Base-by-base conservation (phyloP, 1,140 invertebrate genomes). In the Anastatus disparis region DNA sequence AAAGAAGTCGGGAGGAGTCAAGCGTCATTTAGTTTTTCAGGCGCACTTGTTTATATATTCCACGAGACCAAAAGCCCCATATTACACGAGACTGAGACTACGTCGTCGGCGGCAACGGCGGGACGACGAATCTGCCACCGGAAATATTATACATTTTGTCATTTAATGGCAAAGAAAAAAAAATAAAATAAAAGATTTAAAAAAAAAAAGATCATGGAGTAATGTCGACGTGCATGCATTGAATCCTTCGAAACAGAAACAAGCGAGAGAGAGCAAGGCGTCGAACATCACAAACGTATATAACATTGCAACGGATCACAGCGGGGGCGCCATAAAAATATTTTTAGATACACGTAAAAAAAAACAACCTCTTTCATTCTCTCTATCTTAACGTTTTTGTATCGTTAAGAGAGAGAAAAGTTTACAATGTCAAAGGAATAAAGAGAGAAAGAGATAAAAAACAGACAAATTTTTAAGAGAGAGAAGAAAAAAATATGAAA, bases 261-360 rank as follows among this genome's bases (percentile, higher is more conserved):
- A 73, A 70, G 27, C 44, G 73, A 71, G n/a, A n/a, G n/a, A n/a
- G n/a, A n/a, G n/a, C n/a, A n/a, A n/a, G n/a, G n/a, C n/a, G n/a
- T n/a, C n/a, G n/a, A n/a, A n/a, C n/a, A n/a, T n/a, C 70, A 63
- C 59, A 70, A 62, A 24, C 44, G 61, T 56, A 9, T 58, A 24
- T 20, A 35, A n/a, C 38, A 71, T 73, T 76, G 75, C 73, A 75
- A 31, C 38, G 76, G 62, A 78, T 83, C 82, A 74, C 82, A 85
- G 82, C 82, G 80, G 82, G 82, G 76, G 81, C 80, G 76, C 78
- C 83, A 81, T 85, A 82, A 84, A 85, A 84, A 84, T 85, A 84
- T 84, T 85, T 85, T 85, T 85, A 85, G 82, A 82, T 77, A 69
- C 69, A 48, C 42, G 20, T 22, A 20, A 55, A 29, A 56, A n/a